Base-by-base conservation (phyloP, 2,888 invertebrate genomes). In the Colostygia pectinataria region DNA sequence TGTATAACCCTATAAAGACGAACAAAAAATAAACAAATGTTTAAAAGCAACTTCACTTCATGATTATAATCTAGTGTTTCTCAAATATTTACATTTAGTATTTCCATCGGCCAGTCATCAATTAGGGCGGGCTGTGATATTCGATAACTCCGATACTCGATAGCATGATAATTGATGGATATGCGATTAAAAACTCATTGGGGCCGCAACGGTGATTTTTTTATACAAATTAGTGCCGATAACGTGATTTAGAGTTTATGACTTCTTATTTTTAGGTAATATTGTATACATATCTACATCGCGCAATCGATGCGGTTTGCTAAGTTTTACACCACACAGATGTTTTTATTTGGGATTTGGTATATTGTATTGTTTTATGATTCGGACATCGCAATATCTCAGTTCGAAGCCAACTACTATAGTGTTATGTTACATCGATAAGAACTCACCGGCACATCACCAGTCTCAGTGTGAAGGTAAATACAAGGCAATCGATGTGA, bases 101-200 rank as follows among this genome's bases (percentile, higher is more conserved):
- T 50, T 44, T 50, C 43, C 54, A 46, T 45, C 57, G 53, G 55
- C 47, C 37, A 38, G 44, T 52, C 65, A 54, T 53, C 57, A 66
- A 73, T 73, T 72, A 67, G 66, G 67, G 73, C 64, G 65, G 65
- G 61, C 59, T 57, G 54, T 54, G 67, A 71, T 58, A 53, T 54
- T n/a, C 65, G 66, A 68, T 69, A 72, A 55, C 47, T 64, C 29
- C 45, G 50, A 55, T 56, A 58, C 42, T 67, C 62, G 66, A 72
- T 70, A 72, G 48, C 53, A 37, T 61, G 69, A 71, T 79, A 78
- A 82, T 81, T 70, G n/a, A n/a, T n/a, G 66, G 65, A 63, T 55
- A 54, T 51, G 59, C 59, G 61, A 80, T 83, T 80, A 81, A 77
- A 80, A 76, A 66, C 65, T 41, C 73, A 76, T 83, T 68, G 63